A percentile compares a stretch with the other conserved stretches of the same genome.
Evolutionary conservation across 2,888 invertebrate genomes (phyloP).

Genomic region (Rhabditophanes sp.): DNA sequence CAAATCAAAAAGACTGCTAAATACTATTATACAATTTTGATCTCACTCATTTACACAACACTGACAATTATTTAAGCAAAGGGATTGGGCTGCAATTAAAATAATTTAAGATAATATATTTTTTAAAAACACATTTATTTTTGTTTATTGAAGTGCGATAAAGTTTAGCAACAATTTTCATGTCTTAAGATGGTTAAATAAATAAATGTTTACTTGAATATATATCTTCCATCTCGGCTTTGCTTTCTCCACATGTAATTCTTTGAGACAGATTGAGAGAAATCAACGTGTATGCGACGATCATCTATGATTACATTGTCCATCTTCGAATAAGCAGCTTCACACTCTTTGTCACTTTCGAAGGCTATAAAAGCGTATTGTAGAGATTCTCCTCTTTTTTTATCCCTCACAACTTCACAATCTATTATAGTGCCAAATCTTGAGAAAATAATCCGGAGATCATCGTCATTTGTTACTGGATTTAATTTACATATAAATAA

Average conservation of each 20-base stretch:
- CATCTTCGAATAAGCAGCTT: conserved; percentile 98
- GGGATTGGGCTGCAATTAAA: too few relatives aligned
- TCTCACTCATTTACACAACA: too few relatives aligned
- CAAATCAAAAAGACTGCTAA: too few relatives aligned
- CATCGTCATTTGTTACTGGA: conserved; percentile 85
- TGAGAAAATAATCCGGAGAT: conserved; percentile 76
- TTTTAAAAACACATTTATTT: too few relatives aligned
- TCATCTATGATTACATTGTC: conserved; percentile 98
- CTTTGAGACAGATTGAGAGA: conserved; percentile 93
- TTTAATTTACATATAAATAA: conserved; percentile 96
- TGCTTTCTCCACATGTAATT: conserved; percentile 22
- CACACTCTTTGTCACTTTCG: conserved; percentile 62
- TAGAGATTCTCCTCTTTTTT: conserved; percentile 74
- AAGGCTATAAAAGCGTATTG: conserved; percentile 99
- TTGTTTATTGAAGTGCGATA: too few relatives aligned
- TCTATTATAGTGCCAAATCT: conserved; percentile 76
- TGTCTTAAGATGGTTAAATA: too few relatives aligned
- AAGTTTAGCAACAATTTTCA: too few relatives aligned
- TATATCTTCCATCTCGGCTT: conserved; percentile 1
- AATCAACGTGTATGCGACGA: conserved; percentile 92
- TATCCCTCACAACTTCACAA: conserved; percentile 62
- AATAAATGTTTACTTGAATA: too few relatives aligned
- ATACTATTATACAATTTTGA: too few relatives aligned
- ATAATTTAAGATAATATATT: too few relatives aligned
- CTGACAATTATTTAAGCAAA: too few relatives aligned